These are phyloP conservation scores for Parotia lawesii DNA, from an alignment of 2,113 vertebrate genomes.

Conservation along the genomic window DNA sequence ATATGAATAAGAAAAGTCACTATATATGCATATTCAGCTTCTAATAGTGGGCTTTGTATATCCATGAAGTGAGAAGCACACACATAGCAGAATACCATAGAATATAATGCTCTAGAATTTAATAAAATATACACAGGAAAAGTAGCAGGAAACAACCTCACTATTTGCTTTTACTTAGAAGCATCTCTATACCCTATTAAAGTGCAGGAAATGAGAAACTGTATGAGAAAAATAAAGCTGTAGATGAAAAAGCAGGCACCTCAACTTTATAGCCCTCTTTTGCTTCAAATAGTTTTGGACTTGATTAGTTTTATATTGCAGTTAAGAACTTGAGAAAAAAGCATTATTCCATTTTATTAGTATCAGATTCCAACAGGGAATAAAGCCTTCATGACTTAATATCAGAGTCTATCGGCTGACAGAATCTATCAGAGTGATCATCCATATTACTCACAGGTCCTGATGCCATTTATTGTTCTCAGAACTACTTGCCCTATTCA, in stretches of 20 bases:
- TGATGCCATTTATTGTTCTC: constrained; percentile 33
- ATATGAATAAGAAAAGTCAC: neutral
- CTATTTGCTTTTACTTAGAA: neutral
- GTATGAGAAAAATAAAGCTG: neutral
- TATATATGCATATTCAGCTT: neutral
- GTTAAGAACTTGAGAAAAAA: constrained; percentile 50
- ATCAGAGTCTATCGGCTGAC: constrained; percentile 57
- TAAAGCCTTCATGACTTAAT: constrained; percentile 53
- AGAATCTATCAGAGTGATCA: constrained; percentile 63
- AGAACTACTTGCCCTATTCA: constrained; percentile 36
- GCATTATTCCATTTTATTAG: constrained; percentile 65
- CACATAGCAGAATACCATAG: neutral
- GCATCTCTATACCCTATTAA: neutral
- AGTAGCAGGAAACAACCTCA: neutral
- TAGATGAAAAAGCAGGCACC: neutral
- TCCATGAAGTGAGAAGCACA: neutral
- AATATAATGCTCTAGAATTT: neutral
- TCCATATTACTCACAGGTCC: constrained; percentile 58
- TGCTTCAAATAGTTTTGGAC: constrained; percentile 13
- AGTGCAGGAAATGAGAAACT: neutral
- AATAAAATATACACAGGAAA: neutral
- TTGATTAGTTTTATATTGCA: constrained; percentile 49
- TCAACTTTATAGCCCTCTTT: constrained; percentile 3
- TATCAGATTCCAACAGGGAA: constrained; percentile 51
- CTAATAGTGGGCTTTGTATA: neutral